Base-by-base conservation (phyloP, 2,113 vertebrate species). In the Tylochromis polylepis region DNA sequence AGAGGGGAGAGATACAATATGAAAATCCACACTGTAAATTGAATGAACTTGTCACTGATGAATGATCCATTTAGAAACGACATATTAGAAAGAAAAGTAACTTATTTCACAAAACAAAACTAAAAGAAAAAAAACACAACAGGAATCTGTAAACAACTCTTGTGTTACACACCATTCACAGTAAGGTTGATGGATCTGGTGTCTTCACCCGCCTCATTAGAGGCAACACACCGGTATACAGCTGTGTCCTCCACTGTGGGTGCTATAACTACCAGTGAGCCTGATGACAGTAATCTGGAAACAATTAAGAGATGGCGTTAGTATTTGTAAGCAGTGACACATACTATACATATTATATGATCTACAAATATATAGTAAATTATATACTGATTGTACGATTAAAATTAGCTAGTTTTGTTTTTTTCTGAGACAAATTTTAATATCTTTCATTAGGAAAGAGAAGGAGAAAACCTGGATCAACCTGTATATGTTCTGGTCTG, bases 401-500 rank as follows among this genome's bases (percentile, higher is more conserved):
- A 8, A 51, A 51, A 18, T 51, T 15, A 10, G 12, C 38, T 9
- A 6, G 8, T 14, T 77, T 20, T 81, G 16, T 2, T 2, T 1
- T 22, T 43, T 12, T 77, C 31, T 20, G 3, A 49, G 34, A 56
- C 5, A 36, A 34, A 6, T 4, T 84, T 80, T 1, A 72, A 55
- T n/a, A 43, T 56, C 16, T 59, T 56, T 41, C 43, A 82, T 84
- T 56, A 90, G 70, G 70, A 85, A 93, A 92, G 89, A 91, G 80
- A 85, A 88, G 55, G 83, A 89, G 85, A 85, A 94, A 96, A 95
- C 91, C 88, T 93, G 92, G 91, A 88, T 93, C 90, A 93, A 99
- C 99, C 99, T 98, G 96, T 98, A 99, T 51, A 96, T 97, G 94
- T 98, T 99, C 94, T 98, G 97, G 93, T 99, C 97, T 85, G 97